A percentile compares a stretch with the other conserved stretches of the same genome.
These are phyloP conservation scores for Muschampia plurimacula DNA, from an alignment of 2,888 invertebrate species.

Conservation along the genomic window DNA sequence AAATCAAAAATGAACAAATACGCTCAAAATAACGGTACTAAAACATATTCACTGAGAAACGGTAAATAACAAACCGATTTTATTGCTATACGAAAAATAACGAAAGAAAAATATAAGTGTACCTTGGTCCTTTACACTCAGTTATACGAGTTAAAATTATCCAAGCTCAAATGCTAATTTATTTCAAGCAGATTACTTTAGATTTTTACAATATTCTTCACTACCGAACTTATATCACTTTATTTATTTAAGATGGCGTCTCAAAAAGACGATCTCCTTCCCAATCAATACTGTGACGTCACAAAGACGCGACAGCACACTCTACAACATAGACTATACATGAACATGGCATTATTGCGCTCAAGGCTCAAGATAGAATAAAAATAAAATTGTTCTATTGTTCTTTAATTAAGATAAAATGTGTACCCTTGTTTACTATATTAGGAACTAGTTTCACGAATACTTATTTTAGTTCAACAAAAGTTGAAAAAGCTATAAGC, in stretches of 20 bases:
- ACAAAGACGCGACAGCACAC: constrained; percentile 79
- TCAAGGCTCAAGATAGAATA: constrained; percentile 37
- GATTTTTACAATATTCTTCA: constrained; percentile 82
- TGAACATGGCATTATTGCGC: constrained; percentile 40
- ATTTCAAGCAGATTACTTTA: constrained; percentile 78
- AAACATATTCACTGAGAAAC: constrained; percentile 65
- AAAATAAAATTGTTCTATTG: background rate
- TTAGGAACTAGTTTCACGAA: no score
- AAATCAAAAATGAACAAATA: constrained; percentile 50
- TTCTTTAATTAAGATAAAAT: no score
- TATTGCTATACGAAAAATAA: constrained; percentile 59
- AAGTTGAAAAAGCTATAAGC: no score
- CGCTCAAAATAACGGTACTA: constrained; percentile 71
- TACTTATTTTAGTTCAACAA: no score
- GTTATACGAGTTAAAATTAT: constrained; percentile 79
- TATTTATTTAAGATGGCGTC: constrained; percentile 83
- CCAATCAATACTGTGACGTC: constrained; percentile 83
- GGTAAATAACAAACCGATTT: constrained; percentile 80
- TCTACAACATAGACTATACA: constrained; percentile 58
- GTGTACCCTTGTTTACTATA: no score
- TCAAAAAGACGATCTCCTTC: constrained; percentile 76
- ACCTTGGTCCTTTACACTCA: constrained; percentile 94
- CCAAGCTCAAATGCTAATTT: constrained; percentile 73
- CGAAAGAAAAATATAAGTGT: constrained; percentile 82
- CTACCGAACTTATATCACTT: constrained; percentile 87